Percentiles rank a stretch among this genome's conserved stretches.
Evolutionary conservation across 1,140 invertebrate genomes (phyloP).

Genomic region (Pachypsylla venusta): DNA sequence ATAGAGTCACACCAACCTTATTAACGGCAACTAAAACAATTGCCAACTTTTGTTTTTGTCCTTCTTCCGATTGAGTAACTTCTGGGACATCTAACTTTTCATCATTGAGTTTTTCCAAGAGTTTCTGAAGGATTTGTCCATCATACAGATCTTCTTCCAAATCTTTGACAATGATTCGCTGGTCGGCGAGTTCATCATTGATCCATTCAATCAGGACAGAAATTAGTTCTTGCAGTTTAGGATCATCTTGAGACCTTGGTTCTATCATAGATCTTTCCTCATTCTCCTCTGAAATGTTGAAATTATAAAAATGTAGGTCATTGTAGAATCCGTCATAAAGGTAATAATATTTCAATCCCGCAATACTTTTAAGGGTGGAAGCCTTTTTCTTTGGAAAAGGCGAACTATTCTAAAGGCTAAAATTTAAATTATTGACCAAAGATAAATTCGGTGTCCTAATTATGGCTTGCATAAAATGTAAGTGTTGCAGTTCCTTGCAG

Average conservation of each 20-base stretch:
- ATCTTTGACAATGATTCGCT: constrained; percentile 94
- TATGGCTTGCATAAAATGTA: no score
- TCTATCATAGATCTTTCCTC: constrained; percentile 95
- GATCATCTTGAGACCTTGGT: constrained; percentile 67
- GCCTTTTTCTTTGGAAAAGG: no score
- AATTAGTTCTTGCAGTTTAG: constrained; percentile 73
- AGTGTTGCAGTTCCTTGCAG: no score
- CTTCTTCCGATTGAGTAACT: constrained; percentile 96
- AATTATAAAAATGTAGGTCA: constrained; percentile 20
- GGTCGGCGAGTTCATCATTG: constrained; percentile 91
- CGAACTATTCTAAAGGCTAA: no score
- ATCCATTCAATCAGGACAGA: constrained; percentile 92
- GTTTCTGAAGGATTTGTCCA: constrained; percentile 93
- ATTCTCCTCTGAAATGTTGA: constrained; percentile 62
- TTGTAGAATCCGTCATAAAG: not conserved
- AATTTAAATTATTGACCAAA: no score
- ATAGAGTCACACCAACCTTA: no score
- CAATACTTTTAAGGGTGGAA: not conserved
- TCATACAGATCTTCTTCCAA: constrained; percentile 97
- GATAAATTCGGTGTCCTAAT: no score
- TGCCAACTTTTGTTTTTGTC: constrained; percentile 85
- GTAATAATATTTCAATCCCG: not conserved
- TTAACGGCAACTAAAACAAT: constrained; percentile 78
- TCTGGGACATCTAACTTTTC: constrained; percentile 91
- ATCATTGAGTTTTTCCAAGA: constrained; percentile 81